Conservation (phyloP, 2,113 vertebrate genomes). For the Oncorhynchus clarkii region DNA sequence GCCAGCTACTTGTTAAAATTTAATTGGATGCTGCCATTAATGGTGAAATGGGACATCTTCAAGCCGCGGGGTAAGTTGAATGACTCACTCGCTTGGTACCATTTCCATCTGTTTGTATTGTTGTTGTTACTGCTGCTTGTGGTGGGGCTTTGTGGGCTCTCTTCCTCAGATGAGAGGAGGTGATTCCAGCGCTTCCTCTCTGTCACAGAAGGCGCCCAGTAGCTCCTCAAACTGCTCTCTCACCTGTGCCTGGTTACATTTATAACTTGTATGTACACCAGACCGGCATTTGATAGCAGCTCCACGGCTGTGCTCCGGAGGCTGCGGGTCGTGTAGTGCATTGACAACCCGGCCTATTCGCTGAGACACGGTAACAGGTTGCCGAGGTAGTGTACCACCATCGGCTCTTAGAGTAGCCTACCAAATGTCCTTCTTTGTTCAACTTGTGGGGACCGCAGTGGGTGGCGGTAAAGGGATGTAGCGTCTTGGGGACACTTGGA, state of each 20-base stretch:
- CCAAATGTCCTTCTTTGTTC: neutral
- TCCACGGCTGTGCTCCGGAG: slow-evolving; percentile 2
- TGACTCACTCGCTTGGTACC: too few relatives aligned
- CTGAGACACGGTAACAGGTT: too few relatives aligned
- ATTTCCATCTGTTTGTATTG: too few relatives aligned
- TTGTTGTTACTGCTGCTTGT: too few relatives aligned
- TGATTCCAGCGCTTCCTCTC: neutral
- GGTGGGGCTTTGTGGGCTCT: too few relatives aligned
- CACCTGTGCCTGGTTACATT: slow-evolving; percentile 1
- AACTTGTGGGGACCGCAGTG: neutral
- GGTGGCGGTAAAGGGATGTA: slow-evolving; percentile 2
- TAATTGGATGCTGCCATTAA: too few relatives aligned
- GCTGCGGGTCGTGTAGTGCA: neutral
- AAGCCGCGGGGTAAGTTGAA: too few relatives aligned
- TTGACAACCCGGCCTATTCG: neutral
- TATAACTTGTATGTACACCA: neutral
- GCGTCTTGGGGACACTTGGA: neutral
- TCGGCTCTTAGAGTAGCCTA: neutral
- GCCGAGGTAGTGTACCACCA: neutral
- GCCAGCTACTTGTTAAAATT: too few relatives aligned
- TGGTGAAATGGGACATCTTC: too few relatives aligned
- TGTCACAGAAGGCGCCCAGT: slow-evolving; percentile 2
- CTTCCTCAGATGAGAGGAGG: neutral
- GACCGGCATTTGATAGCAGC: slow-evolving; percentile 1
- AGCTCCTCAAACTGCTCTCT: slow-evolving; percentile 2